Percentiles rank a stretch among this genome's conserved stretches.
phyloP scores from a whole-genome alignment of 2,888 invertebrate species.

The Salpingus planirostris region DNA sequence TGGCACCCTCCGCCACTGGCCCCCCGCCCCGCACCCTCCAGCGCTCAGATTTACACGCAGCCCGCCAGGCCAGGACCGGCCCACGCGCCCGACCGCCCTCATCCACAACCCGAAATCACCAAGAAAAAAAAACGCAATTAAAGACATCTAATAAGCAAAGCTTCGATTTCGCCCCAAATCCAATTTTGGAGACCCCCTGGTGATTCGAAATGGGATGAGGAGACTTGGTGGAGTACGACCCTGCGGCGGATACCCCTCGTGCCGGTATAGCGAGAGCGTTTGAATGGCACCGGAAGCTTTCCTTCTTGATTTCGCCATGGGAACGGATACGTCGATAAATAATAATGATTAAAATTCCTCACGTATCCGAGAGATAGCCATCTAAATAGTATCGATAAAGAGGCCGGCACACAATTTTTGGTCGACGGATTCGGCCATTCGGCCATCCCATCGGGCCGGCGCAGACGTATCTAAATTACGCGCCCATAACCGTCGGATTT shows the following conservation, averaged over 20 bases:
- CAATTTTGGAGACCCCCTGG: too few relatives aligned
- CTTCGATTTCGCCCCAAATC: background rate
- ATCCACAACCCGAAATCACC: background rate
- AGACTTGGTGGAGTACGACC: too few relatives aligned
- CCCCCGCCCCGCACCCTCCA: slow-evolving; percentile 11
- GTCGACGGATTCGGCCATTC: too few relatives aligned
- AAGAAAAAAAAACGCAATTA: too few relatives aligned
- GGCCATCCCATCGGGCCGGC: too few relatives aligned
- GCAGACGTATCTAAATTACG: too few relatives aligned
- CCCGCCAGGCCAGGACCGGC: slow-evolving; percentile 1
- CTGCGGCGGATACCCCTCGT: slow-evolving; percentile 3
- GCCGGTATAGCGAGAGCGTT: too few relatives aligned
- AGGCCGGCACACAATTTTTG: background rate
- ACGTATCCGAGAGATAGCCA: too few relatives aligned
- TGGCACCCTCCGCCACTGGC: slow-evolving; percentile 18
- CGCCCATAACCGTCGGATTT: too few relatives aligned
- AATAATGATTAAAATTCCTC: slow-evolving; percentile 4
- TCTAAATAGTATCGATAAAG: too few relatives aligned
- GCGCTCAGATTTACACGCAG: slow-evolving; percentile 10
- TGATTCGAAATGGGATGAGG: too few relatives aligned
- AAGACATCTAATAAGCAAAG: too few relatives aligned
- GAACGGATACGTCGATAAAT: slow-evolving; percentile 10
- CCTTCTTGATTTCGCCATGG: slow-evolving; percentile 6
- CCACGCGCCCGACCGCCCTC: background rate
- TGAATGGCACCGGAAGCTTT: slow-evolving; percentile 10